Evolutionary conservation across 2,888 invertebrate species (phyloP).

Genomic region (Lissonota sp.): DNA sequence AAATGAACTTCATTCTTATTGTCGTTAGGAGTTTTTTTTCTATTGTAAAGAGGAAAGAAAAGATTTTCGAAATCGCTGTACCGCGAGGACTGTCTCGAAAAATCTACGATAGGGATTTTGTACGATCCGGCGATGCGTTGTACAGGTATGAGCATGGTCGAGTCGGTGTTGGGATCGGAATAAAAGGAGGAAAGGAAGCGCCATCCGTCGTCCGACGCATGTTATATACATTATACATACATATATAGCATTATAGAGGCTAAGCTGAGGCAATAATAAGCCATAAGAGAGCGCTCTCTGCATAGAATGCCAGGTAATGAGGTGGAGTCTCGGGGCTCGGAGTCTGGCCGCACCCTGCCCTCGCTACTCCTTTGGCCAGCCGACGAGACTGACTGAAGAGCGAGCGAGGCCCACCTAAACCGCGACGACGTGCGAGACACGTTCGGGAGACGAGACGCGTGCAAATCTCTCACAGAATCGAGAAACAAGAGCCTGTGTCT

Average conservation of each 20-base stretch:
- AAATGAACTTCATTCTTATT: no score
- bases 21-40: no score
- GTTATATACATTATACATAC: slow-evolving; percentile 28
- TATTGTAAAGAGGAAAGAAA: no score
- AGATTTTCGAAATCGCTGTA: no score
- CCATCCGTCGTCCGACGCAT: slow-evolving; percentile 47
- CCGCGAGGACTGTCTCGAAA: neutral
- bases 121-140: slow-evolving; percentile 7
- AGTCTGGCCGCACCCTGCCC: slow-evolving; percentile 83
- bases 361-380: slow-evolving; percentile 68
- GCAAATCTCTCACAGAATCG: slow-evolving; percentile 41
- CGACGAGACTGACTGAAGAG: slow-evolving; percentile 67
- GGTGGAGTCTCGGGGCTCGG: slow-evolving; percentile 81
- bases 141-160: slow-evolving; percentile 1
- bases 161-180: slow-evolving; percentile 78
- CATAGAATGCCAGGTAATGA: slow-evolving; percentile 84
- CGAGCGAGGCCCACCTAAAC: slow-evolving; percentile 76
- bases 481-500: slow-evolving; percentile 30
- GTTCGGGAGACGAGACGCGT: slow-evolving; percentile 50
- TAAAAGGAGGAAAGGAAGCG: slow-evolving; percentile 60
- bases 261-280: slow-evolving; percentile 83
- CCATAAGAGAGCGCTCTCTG: slow-evolving; percentile 82
- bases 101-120: neutral
- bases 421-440: slow-evolving; percentile 61
- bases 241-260: slow-evolving; percentile 55